A percentile compares a stretch with the other conserved stretches of the same genome.
Evolutionary conservation across 2,888 invertebrate genomes (phyloP).

Genomic region (Kryphioiulus occultus): DNA sequence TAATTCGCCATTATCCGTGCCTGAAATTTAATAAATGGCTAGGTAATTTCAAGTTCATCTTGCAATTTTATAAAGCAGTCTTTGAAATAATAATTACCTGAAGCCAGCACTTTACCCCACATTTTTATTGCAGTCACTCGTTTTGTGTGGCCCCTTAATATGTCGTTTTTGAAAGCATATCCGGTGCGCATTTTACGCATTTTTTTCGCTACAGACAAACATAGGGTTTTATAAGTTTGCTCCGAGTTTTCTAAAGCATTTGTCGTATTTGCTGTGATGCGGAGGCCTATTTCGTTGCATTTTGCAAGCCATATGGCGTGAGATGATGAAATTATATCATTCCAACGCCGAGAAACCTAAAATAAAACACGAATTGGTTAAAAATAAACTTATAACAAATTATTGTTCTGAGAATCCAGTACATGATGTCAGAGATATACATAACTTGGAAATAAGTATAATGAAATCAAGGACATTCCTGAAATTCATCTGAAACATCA

Average conservation of each 20-base stretch:
- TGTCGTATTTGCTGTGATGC: background rate
- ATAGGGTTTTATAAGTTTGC: constrained; percentile 10
- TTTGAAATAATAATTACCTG: background rate
- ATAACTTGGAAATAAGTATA: no score
- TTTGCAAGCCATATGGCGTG: background rate
- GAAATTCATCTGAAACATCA: no score
- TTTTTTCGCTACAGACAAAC: background rate
- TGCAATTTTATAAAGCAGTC: background rate
- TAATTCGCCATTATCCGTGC: background rate
- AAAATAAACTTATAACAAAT: background rate
- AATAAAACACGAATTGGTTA: background rate
- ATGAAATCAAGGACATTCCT: no score
- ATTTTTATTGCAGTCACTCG: constrained; percentile 20
- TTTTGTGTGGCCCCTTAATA: background rate
- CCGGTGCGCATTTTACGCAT: background rate
- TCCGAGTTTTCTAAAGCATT: background rate
- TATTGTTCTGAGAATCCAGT: no score
- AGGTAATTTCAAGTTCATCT: no score
- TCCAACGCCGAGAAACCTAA: constrained; percentile 42
- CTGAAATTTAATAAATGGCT: background rate
- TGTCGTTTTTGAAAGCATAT: background rate
- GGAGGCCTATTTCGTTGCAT: background rate
- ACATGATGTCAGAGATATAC: no score
- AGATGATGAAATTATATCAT: background rate
- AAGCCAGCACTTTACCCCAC: background rate